Evolutionary conservation across 1,140 invertebrate species (phyloP).

Genomic region (Drosophila virilis): DNA sequence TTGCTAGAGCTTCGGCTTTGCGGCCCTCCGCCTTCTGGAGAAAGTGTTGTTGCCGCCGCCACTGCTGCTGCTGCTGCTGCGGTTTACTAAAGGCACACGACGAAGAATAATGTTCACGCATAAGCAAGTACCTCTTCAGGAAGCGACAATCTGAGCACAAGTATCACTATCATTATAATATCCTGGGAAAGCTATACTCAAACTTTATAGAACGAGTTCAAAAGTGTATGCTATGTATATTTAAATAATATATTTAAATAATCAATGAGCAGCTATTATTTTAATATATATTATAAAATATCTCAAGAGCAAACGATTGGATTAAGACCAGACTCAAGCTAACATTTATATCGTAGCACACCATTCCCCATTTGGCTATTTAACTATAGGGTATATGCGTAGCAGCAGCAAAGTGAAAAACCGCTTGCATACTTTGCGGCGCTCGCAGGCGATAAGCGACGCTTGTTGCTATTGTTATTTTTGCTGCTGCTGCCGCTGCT

Average conservation of each 20-base stretch:
- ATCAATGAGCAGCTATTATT: no score
- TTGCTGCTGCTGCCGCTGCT: slow-evolving; percentile 20
- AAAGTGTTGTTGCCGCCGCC: not conserved
- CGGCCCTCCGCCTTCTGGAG: slow-evolving; percentile 7
- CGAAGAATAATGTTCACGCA: slow-evolving; percentile 78
- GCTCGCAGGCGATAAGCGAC: slow-evolving; percentile 71
- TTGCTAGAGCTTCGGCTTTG: not conserved
- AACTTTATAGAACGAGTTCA: no score
- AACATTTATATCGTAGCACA: not conserved
- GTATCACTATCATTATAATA: slow-evolving; percentile 25
- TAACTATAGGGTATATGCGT: slow-evolving; percentile 25
- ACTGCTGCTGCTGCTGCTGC: slow-evolving; percentile 50
- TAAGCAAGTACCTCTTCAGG: slow-evolving; percentile 73
- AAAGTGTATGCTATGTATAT: not conserved
- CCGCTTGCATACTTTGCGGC: slow-evolving; percentile 72
- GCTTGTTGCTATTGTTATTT: slow-evolving; percentile 44
- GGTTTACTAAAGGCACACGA: slow-evolving; percentile 67
- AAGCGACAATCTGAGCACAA: slow-evolving; percentile 35
- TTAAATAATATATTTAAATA: no score
- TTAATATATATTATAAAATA: no score
- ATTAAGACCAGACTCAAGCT: no score
- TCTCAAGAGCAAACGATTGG: no score
- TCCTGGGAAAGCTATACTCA: slow-evolving; percentile 7
- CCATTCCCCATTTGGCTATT: not conserved
- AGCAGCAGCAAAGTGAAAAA: slow-evolving; percentile 64